phyloP scores from a whole-genome alignment of 92 coral and sea anemone genomes.

The Meandrina meandrites region DNA sequence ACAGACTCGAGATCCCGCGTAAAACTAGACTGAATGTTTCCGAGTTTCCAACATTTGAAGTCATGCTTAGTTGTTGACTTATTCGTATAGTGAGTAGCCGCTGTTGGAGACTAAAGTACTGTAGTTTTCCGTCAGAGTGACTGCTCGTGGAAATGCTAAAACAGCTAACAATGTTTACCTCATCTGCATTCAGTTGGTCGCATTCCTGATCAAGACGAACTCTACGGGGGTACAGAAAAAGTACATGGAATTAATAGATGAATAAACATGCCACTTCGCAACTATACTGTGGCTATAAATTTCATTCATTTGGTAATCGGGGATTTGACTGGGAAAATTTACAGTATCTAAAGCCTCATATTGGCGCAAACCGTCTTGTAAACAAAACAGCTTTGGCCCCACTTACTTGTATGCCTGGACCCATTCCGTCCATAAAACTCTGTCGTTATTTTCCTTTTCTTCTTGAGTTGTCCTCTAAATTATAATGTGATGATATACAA shows the following conservation, averaged over 20 bases:
- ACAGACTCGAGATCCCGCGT: not conserved
- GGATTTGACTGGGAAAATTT: too few relatives aligned
- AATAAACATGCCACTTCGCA: not conserved
- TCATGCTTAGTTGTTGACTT: not conserved
- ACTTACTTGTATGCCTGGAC: constrained; percentile 76
- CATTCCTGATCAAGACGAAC: constrained; percentile 49
- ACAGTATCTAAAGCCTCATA: too few relatives aligned
- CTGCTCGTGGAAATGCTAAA: not conserved
- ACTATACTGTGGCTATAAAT: too few relatives aligned
- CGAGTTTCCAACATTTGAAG: not conserved
- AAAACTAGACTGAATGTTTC: not conserved
- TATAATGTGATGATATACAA: not conserved
- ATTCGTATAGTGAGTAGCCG: not conserved
- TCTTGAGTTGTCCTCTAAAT: constrained; percentile 66
- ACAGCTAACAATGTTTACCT: constrained; percentile 30
- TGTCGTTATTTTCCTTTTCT: constrained; percentile 77
- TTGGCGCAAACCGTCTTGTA: too few relatives aligned
- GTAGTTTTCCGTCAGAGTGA: not conserved
- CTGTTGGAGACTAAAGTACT: not conserved
- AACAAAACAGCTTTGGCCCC: too few relatives aligned
- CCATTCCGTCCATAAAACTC: constrained; percentile 79
- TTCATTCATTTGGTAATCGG: too few relatives aligned
- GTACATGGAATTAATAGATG: not conserved
- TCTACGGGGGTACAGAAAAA: constrained; percentile 9
- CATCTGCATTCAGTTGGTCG: constrained; percentile 43